Base-by-base conservation (phyloP, 2,797 vertebrate genomes). In the Euphonia xanthogaster region DNA sequence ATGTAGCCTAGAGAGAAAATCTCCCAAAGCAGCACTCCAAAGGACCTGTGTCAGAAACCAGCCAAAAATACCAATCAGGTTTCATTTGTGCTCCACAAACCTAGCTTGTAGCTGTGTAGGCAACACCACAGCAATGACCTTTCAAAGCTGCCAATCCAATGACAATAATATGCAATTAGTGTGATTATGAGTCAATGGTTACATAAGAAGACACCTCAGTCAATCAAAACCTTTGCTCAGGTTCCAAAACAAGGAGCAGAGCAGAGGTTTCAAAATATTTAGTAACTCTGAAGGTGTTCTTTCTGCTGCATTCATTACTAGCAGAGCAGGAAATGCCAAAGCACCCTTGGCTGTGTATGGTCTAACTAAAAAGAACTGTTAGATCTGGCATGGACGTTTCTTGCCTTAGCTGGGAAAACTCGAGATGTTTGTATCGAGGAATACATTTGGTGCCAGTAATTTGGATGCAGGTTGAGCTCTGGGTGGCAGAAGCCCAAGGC, bases 21-120 rank as follows among this genome's bases (percentile, higher is more conserved):
- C 97, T 99, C 99, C 99, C 99, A 99, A n/a, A 99, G 98, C 70
- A 99, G 97, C 72, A 99, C 99, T 48, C 99, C 99, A 94, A 99
- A 99, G 40, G 99, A 99, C 99, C 99, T 99, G 96, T 92, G 30
- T 71, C 47, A 90, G 90, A 93, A 95, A 95, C 12, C 84, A 94
- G 63, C 19, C 67, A 92, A 93, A 31, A 74, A 18, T 23, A 71
- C 15, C 20, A 47, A 39, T 95, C 77, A 92, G 40, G 53, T 60
- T 57, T 92, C 35, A 24, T 55, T 61, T 37, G 22, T 65, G 42
- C 45, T 68, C 39, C 35, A 19, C 33, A 65, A 86, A 81, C 30
- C 42, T 39, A 63, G 11, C 23, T 44, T 5, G 6, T 51, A 94
- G 17, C 53, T 75, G 31, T 28, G 42, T 39, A 58, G 54, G 40